Percentiles rank a stretch among this genome's conserved stretches.
phyloP scores from a whole-genome alignment of 2,888 invertebrate species.

The Ametastegia equiseti region DNA sequence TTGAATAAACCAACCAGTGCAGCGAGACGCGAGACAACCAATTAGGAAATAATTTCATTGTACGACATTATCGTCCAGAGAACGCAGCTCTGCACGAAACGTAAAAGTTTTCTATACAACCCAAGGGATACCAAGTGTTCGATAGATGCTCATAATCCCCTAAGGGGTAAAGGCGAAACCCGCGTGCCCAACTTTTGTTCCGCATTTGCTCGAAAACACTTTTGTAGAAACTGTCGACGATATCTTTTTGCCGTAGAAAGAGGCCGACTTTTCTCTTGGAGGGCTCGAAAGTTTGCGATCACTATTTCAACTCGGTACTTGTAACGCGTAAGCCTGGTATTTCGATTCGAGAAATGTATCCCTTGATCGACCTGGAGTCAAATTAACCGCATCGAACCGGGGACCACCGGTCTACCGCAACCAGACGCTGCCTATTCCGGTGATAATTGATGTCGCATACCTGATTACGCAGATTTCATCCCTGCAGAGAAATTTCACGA shows the following conservation, averaged over 20 bases:
- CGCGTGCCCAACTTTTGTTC: background rate
- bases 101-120: background rate
- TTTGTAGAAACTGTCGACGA: constrained; percentile 9
- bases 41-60: constrained; percentile 17
- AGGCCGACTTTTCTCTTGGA: background rate
- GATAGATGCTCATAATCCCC: constrained; percentile 2
- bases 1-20: background rate
- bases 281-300: constrained; percentile 15
- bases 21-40: background rate
- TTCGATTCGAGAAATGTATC: constrained; percentile 14
- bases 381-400: constrained; percentile 27
- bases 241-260: constrained; percentile 21
- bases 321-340: background rate
- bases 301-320: background rate
- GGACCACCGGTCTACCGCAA: constrained; percentile 10
- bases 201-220: background rate
- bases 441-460: constrained; percentile 36
- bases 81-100: constrained; percentile 13
- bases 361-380: constrained; percentile 28
- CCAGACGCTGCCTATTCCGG: constrained; percentile 21
- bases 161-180: background rate
- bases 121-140: too few relatives aligned
- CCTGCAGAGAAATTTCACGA: background rate
- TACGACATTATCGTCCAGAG: background rate
- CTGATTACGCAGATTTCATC: constrained; percentile 33